A percentile compares a stretch with the other conserved stretches of the same genome.
phyloP scores from a whole-genome alignment of 35 echinoderm and acorn worm species.

The Ophiothrix spiculata region DNA sequence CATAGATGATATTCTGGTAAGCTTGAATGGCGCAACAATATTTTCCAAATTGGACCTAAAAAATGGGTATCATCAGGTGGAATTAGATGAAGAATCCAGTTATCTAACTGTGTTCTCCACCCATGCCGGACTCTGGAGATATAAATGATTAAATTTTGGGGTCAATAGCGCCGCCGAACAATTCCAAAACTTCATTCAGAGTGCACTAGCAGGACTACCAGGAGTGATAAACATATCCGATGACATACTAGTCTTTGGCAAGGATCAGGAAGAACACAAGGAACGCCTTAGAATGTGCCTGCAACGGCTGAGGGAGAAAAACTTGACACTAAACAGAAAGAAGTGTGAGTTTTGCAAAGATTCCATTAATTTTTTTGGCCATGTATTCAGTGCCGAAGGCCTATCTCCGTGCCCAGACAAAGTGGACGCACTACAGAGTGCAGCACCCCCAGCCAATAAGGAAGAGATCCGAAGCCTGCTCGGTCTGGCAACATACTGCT shows the following conservation, averaged over 20 bases:
- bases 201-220: slow-evolving; percentile 46
- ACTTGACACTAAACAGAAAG: slow-evolving; percentile 43
- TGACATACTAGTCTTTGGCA: slow-evolving; percentile 61
- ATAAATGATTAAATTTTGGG: slow-evolving; percentile 69
- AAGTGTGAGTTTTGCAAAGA: slow-evolving; percentile 50
- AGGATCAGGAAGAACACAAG: slow-evolving; percentile 36
- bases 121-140: slow-evolving; percentile 62
- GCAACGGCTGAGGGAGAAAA: slow-evolving; percentile 57
- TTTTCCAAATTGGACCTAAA: slow-evolving; percentile 73
- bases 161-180: slow-evolving; percentile 71
- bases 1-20: slow-evolving; percentile 64
- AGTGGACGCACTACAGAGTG: slow-evolving; percentile 49
- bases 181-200: slow-evolving; percentile 81
- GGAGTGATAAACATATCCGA: slow-evolving; percentile 73
- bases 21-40: slow-evolving; percentile 46
- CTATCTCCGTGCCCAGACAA: slow-evolving; percentile 68
- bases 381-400: slow-evolving; percentile 47
- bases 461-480: slow-evolving; percentile 69
- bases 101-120: slow-evolving; percentile 78
- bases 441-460: slow-evolving; percentile 38
- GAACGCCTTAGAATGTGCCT: slow-evolving; percentile 14
- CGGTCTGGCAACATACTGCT: slow-evolving; percentile 61
- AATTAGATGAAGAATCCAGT: slow-evolving; percentile 52
- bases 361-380: slow-evolving; percentile 62
- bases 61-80: slow-evolving; percentile 63